Percentiles rank a stretch among this genome's conserved stretches.
phyloP scores from a whole-genome alignment of 2,888 invertebrate species.

The Pimpla rufipes region DNA sequence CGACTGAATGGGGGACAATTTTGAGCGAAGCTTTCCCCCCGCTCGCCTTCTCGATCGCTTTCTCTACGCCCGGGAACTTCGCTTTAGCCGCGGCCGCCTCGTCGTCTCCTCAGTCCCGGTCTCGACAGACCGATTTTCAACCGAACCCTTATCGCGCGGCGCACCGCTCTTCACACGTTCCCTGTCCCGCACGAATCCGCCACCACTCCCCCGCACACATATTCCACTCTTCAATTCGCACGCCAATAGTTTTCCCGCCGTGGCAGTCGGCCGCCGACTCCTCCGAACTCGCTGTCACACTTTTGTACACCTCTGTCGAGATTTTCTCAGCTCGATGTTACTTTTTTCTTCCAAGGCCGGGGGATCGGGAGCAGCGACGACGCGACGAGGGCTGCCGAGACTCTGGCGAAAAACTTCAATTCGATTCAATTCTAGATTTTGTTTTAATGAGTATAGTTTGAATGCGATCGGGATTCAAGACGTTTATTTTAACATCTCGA shows the following conservation, averaged over 20 bases:
- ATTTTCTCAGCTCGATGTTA: conserved; percentile 1
- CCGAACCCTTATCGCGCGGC: conserved; percentile 52
- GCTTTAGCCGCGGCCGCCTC: conserved; percentile 43
- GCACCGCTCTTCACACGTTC: conserved; percentile 46
- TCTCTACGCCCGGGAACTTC: conserved; percentile 33
- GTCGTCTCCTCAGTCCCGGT: conserved; percentile 43
- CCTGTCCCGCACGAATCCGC: not conserved
- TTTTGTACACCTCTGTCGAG: conserved; percentile 18
- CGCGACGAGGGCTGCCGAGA: too few species aligned
- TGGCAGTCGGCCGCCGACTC: conserved; percentile 38
- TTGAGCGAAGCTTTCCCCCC: conserved; percentile 76
- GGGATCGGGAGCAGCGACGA: too few species aligned
- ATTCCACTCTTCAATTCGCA: not conserved
- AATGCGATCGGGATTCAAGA: not conserved
- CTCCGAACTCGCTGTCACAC: conserved; percentile 11
- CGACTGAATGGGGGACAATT: conserved; percentile 79
- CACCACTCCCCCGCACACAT: not conserved
- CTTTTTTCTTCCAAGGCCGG: conserved; percentile 12
- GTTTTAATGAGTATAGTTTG: too few species aligned
- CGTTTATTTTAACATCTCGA: not conserved
- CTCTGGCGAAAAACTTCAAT: too few species aligned
- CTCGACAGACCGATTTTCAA: conserved; percentile 52
- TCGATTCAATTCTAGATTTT: too few species aligned
- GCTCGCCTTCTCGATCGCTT: conserved; percentile 36
- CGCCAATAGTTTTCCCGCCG: conserved; percentile 12